Evolutionary conservation across 2,797 vertebrate species (phyloP), one percentile per base, ranked within the genome.

Genomic region (Hemibagrus guttatus): DNA sequence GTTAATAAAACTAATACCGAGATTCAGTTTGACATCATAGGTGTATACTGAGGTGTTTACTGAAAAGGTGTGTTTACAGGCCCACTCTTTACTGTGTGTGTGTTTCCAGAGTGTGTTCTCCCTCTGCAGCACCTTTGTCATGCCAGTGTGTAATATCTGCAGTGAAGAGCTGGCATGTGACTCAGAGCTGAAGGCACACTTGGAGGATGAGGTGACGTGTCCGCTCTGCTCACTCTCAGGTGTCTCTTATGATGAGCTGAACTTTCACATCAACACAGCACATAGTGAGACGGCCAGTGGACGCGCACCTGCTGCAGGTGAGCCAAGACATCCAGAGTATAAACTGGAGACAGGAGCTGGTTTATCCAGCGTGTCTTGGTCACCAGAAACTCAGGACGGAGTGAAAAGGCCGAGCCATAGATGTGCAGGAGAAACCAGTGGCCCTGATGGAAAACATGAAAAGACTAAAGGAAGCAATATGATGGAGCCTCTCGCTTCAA

Each of bases 141-240:
- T 97, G 96, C 90, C 96, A 59, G 94, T 94, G 17, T 97, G 97
- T 94, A 95, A 96, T 54, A 95, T 97, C 87, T 97, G 97, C 88
- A 95, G 95, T 17, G 94, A 97, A 90, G 94, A 95, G 75, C 86
- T 96, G 1, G 23, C 92, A 42, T 93, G 95, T 82, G 96, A 96
- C 81, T 91, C 94, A 26, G 97, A 96, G 74, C 94, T 97, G 95
- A 96, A 92, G 92, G 93, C 89, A 82, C 97, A 97, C 91, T 85
- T 94, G 87, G 96, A 97, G 90, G 93, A 92, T 75, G 89, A 93
- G 80, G 81, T 92, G 86, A 58, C 58, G 31, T 97, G 96, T 81
- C 96, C 97, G 0, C 93, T 97, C 69, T 97, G 96, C 86, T 93
- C 94, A 1, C 89, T 97, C 75, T 94, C 95, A 3, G 95, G 95